A percentile compares a stretch with the other conserved stretches of the same genome.
Conservation (phyloP, 2,888 invertebrate species). For the Watsonalla binaria region DNA sequence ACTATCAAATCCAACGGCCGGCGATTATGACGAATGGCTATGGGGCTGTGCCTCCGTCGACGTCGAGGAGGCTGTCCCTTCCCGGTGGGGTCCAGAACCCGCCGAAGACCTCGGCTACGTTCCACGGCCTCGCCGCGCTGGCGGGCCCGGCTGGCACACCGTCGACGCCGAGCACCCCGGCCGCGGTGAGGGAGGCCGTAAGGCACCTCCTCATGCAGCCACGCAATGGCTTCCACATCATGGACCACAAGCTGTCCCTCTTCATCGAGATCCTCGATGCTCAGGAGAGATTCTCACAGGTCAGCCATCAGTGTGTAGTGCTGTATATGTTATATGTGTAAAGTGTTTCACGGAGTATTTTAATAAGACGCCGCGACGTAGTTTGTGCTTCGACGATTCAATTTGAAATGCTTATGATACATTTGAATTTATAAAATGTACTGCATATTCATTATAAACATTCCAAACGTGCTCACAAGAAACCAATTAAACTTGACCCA, state of each 20-base stretch:
- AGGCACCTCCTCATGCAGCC: constrained; percentile 83
- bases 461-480: too few species aligned
- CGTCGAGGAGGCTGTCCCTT: constrained; percentile 74
- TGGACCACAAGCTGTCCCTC: constrained; percentile 87
- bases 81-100: constrained; percentile 71
- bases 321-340: neutral
- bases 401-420: too few species aligned
- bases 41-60: constrained; percentile 71
- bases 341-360: neutral
- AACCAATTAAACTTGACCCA: too few species aligned
- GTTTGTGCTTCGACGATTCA: too few species aligned
- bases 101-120: constrained; percentile 81
- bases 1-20: constrained; percentile 79
- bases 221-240: constrained; percentile 85
- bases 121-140: constrained; percentile 75
- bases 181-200: constrained; percentile 84
- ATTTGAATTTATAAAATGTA: too few species aligned
- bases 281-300: constrained; percentile 90
- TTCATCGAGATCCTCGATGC: constrained; percentile 91
- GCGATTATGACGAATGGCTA: constrained; percentile 73
- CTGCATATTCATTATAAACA: too few species aligned
- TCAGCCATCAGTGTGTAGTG: constrained; percentile 29
- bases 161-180: constrained; percentile 76
- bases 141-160: constrained; percentile 57
- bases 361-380: too few species aligned